Evolutionary conservation across 2,888 invertebrate species (phyloP).

Genomic region (Eristalis tenax): DNA sequence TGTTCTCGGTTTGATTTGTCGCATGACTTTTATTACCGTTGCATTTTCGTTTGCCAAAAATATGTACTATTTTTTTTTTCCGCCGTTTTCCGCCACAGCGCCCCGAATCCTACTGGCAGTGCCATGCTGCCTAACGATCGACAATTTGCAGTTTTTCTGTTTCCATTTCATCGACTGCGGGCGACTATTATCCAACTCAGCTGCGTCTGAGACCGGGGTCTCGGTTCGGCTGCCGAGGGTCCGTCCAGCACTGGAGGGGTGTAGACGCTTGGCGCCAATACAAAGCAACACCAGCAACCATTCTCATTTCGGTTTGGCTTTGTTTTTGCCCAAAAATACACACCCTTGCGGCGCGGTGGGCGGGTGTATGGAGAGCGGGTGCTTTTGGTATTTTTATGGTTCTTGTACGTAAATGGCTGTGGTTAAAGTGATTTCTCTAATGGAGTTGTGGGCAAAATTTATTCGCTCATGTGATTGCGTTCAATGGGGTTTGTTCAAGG

Average conservation of each 20-base stretch:
- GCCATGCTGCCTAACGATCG: conserved; percentile 51
- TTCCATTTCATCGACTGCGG: conserved; percentile 57
- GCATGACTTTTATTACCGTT: conserved; percentile 68
- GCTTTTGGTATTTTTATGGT: conserved; percentile 20
- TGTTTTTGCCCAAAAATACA: conserved; percentile 2
- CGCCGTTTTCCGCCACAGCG: conserved; percentile 5
- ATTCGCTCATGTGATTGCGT: conserved; percentile 37
- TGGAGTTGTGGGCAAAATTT: conserved; percentile 36
- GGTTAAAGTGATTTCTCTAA: conserved; percentile 47
- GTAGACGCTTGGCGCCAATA: conserved; percentile 57
- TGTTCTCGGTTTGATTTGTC: conserved; percentile 64
- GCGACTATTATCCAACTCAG: conserved; percentile 52
- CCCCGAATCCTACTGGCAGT: neutral
- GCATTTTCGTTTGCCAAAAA: conserved; percentile 64
- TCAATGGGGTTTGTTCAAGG: conserved; percentile 30
- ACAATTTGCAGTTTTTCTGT: conserved; percentile 60
- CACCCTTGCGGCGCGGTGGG: neutral
- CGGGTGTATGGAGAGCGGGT: neutral
- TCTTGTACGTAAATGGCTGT: conserved; percentile 14
- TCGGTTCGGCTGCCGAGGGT: conserved; percentile 2
- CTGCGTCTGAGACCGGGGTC: conserved; percentile 14
- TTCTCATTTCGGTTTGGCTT: conserved; percentile 7
- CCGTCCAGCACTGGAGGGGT: conserved; percentile 25
- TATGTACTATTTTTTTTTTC: conserved; percentile 20
- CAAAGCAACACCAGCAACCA: conserved; percentile 26